phyloP scores from a whole-genome alignment of 2,113 vertebrate genomes.

The Pseudorasbora parva region DNA sequence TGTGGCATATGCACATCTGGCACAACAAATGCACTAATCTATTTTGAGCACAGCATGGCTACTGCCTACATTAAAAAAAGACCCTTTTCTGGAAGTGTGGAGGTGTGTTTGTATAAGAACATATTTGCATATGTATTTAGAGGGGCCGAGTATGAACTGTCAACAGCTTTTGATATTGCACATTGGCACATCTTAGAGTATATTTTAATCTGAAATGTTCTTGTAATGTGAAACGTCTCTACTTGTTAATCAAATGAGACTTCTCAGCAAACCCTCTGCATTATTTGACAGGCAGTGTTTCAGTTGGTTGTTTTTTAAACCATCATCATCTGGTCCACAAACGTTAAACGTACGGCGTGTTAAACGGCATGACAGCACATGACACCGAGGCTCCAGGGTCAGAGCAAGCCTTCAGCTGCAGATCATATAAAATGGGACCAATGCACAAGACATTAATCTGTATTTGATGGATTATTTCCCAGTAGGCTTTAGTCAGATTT shows the following conservation, averaged over 20 bases:
- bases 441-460: slow-evolving; percentile 50
- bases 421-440: slow-evolving; percentile 41
- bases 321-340: neutral
- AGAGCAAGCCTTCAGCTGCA: slow-evolving; percentile 7
- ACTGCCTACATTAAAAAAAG: neutral
- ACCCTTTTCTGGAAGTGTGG: slow-evolving; percentile 27
- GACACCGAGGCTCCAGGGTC: neutral
- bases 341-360: neutral
- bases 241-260: no score
- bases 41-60: slow-evolving; percentile 23
- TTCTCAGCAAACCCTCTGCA: neutral
- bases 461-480: slow-evolving; percentile 53
- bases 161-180: neutral
- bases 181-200: neutral
- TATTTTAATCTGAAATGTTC: neutral
- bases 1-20: slow-evolving; percentile 28
- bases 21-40: slow-evolving; percentile 30
- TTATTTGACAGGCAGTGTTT: neutral
- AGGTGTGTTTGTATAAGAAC: slow-evolving; percentile 32
- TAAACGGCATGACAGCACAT: neutral
- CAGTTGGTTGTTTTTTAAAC: neutral
- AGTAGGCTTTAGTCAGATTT: slow-evolving; percentile 38
- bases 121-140: slow-evolving; percentile 25
- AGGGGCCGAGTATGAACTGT: neutral
- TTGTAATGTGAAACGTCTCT: neutral